Conservation (phyloP, 1,140 invertebrate genomes). For the Papilio glaucus region DNA sequence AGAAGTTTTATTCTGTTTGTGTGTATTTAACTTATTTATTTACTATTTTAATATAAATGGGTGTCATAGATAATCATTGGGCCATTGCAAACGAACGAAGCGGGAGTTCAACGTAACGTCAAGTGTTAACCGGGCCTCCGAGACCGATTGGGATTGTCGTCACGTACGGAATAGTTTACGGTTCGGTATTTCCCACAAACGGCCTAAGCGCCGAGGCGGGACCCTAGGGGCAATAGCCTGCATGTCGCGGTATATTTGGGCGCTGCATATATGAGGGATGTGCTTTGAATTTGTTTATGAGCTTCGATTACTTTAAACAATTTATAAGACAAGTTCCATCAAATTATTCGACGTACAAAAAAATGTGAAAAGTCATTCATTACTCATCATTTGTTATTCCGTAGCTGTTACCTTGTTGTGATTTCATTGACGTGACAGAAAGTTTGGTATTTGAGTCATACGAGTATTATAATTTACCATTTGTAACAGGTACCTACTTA, state of each 20-base stretch:
- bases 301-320: not conserved
- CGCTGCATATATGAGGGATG: conserved; percentile 29
- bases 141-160: conserved; percentile 54
- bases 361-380: conserved; percentile 15
- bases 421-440: not conserved
- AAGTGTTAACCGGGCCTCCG: conserved; percentile 35
- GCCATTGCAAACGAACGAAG: conserved; percentile 4
- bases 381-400: conserved; percentile 16
- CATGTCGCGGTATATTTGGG: conserved; percentile 23
- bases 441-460: not conserved
- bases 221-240: conserved; percentile 53
- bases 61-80: no score
- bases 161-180: conserved; percentile 51
- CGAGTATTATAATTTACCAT: not conserved
- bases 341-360: conserved; percentile 17
- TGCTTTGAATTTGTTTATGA: conserved; percentile 18
- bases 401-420: not conserved
- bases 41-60: no score
- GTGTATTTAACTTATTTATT: no score
- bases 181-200: conserved; percentile 61
- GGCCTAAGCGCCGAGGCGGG: conserved; percentile 43
- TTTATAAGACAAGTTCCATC: not conserved
- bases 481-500: no score
- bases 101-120: conserved; percentile 12
- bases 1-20: no score